Evolutionary conservation across 2,113 vertebrate genomes (phyloP).

Genomic region (Engraulis encrasicolus): DNA sequence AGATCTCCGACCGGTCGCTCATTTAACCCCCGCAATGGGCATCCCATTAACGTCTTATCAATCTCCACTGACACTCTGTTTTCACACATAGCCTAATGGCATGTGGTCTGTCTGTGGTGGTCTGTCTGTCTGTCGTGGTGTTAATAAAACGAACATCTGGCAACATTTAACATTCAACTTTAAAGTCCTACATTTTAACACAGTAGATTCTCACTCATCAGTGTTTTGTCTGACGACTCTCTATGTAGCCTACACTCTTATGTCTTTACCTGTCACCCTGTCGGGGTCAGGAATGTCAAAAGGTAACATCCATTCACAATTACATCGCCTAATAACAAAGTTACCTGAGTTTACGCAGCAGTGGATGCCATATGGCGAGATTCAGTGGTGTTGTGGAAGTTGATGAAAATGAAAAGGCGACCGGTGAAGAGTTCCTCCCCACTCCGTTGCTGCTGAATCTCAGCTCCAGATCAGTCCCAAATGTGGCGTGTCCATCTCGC

Average conservation of each 20-base stretch:
- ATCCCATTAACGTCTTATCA: constrained; percentile 57
- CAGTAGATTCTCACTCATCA: not conserved
- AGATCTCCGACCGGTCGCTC: constrained; percentile 49
- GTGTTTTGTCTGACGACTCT: not conserved
- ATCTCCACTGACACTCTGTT: not conserved
- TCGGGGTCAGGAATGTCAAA: not conserved
- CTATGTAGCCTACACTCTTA: not conserved
- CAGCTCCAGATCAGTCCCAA: constrained; percentile 53
- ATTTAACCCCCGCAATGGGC: constrained; percentile 59
- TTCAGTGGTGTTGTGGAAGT: not conserved
- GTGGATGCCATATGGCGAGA: constrained; percentile 58
- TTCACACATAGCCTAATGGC: not conserved
- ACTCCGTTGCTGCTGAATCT: constrained; percentile 60
- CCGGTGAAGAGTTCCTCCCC: constrained; percentile 61
- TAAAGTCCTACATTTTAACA: not conserved
- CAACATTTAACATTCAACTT: not conserved
- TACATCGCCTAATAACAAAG: constrained; percentile 44
- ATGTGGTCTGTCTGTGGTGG: too few relatives aligned
- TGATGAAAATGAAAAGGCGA: constrained; percentile 22
- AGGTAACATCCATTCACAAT: constrained; percentile 14
- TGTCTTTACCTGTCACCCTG: not conserved
- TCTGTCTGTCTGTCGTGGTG: not conserved
- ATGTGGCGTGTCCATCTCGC: constrained; percentile 55
- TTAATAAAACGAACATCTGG: not conserved
- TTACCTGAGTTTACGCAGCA: constrained; percentile 71